Evolutionary conservation across 2,888 invertebrate species (phyloP).

Genomic region (Bibio marci): DNA sequence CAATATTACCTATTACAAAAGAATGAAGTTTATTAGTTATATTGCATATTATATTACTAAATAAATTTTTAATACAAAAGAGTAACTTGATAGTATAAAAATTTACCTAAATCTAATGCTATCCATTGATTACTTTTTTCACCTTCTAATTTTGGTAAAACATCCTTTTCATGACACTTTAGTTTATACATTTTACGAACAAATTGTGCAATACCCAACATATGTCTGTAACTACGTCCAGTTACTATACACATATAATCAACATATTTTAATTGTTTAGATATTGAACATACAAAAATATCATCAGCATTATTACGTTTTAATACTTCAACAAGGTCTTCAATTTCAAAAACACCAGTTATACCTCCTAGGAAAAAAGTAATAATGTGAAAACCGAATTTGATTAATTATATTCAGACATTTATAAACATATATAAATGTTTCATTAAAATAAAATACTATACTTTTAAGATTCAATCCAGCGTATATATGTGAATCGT

Average conservation of each 20-base stretch:
- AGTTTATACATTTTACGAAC: slow-evolving; percentile 59
- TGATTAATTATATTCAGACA: slow-evolving; percentile 2
- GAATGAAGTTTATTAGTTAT: too few relatives aligned
- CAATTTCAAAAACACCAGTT: slow-evolving; percentile 74
- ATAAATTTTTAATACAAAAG: background rate
- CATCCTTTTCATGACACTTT: slow-evolving; percentile 43
- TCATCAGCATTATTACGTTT: slow-evolving; percentile 60
- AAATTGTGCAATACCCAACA: slow-evolving; percentile 55
- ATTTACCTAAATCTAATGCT: slow-evolving; percentile 71
- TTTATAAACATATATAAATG: too few relatives aligned
- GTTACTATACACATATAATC: slow-evolving; percentile 71
- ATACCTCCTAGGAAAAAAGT: slow-evolving; percentile 44
- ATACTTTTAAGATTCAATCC: slow-evolving; percentile 37
- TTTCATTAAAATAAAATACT: too few relatives aligned
- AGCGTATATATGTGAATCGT: slow-evolving; percentile 14
- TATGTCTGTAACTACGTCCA: slow-evolving; percentile 55
- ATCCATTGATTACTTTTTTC: slow-evolving; percentile 64
- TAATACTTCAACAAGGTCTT: slow-evolving; percentile 63
- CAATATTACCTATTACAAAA: slow-evolving; percentile 62
- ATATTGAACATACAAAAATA: slow-evolving; percentile 64
- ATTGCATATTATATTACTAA: background rate
- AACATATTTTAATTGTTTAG: slow-evolving; percentile 58
- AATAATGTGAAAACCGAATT: slow-evolving; percentile 2
- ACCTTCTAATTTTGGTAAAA: slow-evolving; percentile 62
- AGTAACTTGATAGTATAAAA: background rate